phyloP scores from a whole-genome alignment of 2,113 vertebrate genomes.

The Gallinago media region DNA sequence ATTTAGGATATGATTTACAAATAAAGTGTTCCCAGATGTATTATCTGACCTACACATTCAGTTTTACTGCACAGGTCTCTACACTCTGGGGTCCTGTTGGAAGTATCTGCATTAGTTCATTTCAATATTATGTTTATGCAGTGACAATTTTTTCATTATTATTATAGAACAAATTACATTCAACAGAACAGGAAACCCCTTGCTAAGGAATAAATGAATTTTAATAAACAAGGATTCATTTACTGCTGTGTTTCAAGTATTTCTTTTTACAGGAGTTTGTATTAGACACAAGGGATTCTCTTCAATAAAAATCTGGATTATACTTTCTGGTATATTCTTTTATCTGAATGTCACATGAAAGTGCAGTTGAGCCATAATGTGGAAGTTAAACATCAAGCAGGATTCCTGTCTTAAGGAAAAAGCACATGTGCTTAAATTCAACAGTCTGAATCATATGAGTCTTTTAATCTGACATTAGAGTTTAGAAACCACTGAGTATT shows the following conservation, averaged over 20 bases:
- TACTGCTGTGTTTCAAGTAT: conserved; percentile 34
- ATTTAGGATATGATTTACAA: not conserved
- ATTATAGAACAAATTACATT: conserved; percentile 31
- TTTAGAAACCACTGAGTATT: not conserved
- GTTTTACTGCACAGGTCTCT: not conserved
- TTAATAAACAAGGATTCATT: conserved; percentile 75
- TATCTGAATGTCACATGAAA: conserved; percentile 7
- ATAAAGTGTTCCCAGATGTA: not conserved
- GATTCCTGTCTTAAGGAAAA: conserved; percentile 1
- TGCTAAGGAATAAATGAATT: conserved; percentile 73
- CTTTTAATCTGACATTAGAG: not conserved
- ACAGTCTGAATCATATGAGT: not conserved
- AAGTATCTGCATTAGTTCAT: conserved; percentile 41
- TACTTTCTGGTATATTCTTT: not conserved
- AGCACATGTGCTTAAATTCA: not conserved
- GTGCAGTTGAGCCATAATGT: not conserved
- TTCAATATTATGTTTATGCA: conserved; percentile 69
- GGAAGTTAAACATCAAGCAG: not conserved
- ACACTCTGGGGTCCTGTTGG: not conserved
- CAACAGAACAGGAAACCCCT: conserved; percentile 24
- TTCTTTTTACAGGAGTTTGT: conserved; percentile 30
- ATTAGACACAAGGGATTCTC: conserved; percentile 43
- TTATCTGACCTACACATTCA: not conserved
- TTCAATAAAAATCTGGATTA: conserved; percentile 59
- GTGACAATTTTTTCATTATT: conserved; percentile 69